A percentile compares a stretch with the other conserved stretches of the same genome.
phyloP scores from a whole-genome alignment of 1,140 invertebrate genomes.

The Procambarus clarkii region DNA sequence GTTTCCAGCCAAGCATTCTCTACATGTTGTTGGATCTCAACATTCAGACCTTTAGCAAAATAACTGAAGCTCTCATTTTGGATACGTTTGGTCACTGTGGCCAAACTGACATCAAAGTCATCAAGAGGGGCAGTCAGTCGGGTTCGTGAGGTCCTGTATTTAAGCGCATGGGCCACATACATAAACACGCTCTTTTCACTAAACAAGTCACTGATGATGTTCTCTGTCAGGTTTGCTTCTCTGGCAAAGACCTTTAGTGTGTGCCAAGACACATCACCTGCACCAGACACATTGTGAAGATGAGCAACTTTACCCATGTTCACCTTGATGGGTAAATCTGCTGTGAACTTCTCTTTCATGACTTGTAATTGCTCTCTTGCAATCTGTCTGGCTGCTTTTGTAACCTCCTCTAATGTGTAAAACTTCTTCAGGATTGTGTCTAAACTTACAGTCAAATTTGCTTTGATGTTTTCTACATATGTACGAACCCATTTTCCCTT shows the following conservation, averaged over 20 bases:
- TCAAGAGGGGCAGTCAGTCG: background rate
- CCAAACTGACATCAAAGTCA: background rate
- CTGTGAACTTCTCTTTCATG: background rate
- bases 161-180: conserved; percentile 22
- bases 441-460: background rate
- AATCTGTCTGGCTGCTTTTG: background rate
- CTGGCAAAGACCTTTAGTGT: conserved; percentile 19
- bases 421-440: background rate
- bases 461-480: background rate
- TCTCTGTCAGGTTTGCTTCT: background rate
- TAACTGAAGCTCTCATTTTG: background rate
- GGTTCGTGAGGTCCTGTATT: background rate
- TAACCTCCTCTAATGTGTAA: conserved; percentile 11
- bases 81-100: background rate
- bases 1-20: background rate
- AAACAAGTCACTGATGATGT: conserved; percentile 18
- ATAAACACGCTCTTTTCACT: conserved; percentile 9
- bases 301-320: background rate
- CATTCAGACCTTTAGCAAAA: background rate
- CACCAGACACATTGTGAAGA: conserved; percentile 1
- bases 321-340: background rate
- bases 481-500: background rate
- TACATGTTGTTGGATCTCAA: background rate
- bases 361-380: background rate
- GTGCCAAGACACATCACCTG: conserved; percentile 36